Evolutionary conservation across 2,888 invertebrate species (phyloP).

Genomic region (Icerya purchasi): DNA sequence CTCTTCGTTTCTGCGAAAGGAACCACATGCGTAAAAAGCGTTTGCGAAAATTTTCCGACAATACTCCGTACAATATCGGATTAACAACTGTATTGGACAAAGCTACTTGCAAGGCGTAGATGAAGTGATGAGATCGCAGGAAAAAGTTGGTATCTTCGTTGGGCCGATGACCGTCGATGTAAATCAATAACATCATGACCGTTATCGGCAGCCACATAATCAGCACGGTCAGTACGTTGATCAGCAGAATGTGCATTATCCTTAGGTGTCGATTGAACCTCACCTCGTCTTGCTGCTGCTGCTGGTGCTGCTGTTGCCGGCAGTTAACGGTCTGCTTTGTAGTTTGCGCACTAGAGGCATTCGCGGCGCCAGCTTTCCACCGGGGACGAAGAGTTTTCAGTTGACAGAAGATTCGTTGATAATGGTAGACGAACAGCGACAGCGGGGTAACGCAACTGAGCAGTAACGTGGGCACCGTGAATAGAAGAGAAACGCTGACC

Average conservation of each 20-base stretch:
- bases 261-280: conserved; percentile 31
- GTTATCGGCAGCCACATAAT: conserved; percentile 36
- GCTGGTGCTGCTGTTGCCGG: not conserved
- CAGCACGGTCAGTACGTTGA: conserved; percentile 33
- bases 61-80: conserved; percentile 33
- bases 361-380: conserved; percentile 24
- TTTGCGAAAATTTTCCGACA: conserved; percentile 32
- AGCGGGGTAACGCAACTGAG: conserved; percentile 32
- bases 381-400: conserved; percentile 30
- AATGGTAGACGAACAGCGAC: conserved; percentile 31
- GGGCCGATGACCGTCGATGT: conserved; percentile 30
- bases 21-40: conserved; percentile 28
- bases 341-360: not conserved
- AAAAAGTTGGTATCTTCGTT: conserved; percentile 31
- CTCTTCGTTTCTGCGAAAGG: conserved; percentile 14
- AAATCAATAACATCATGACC: conserved; percentile 31
- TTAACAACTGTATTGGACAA: conserved; percentile 34
- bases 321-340: conserved; percentile 3
- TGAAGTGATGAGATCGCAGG: conserved; percentile 31
- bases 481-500: conserved; percentile 29
- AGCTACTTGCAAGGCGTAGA: conserved; percentile 30
- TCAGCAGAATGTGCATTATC: conserved; percentile 30
- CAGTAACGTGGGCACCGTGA: conserved; percentile 30
- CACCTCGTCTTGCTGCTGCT: conserved; percentile 15
- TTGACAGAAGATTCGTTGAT: conserved; percentile 33